These are phyloP conservation scores for Pedetes capensis DNA, from an alignment of 2,113 vertebrate genomes.

Conservation along the genomic window DNA sequence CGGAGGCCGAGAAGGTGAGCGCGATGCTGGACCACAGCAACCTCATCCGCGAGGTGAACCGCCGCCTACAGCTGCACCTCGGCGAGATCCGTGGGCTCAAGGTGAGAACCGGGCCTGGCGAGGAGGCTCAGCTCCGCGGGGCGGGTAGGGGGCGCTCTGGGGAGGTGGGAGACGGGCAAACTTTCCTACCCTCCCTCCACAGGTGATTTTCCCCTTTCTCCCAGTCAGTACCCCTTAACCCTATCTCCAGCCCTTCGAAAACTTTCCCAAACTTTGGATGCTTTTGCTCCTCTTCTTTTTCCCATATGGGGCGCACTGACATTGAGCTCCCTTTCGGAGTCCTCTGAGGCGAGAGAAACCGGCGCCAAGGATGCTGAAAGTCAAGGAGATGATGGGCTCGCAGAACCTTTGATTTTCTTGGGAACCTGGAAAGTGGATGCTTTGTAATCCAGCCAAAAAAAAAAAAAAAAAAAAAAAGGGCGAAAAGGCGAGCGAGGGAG, in stretches of 20 bases:
- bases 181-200: slow-evolving; percentile 28
- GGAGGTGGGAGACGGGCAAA: not conserved
- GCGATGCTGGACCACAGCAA: slow-evolving; percentile 98
- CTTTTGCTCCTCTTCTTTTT: not conserved
- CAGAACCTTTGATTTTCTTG: not conserved
- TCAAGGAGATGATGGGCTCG: not conserved
- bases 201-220: slow-evolving; percentile 16
- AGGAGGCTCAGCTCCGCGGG: not conserved
- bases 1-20: slow-evolving; percentile 96
- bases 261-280: slow-evolving; percentile 71
- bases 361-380: not conserved
- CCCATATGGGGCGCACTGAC: not conserved
- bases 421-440: not conserved
- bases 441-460: too few species aligned
- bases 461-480: too few species aligned
- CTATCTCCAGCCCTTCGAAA: slow-evolving; percentile 20
- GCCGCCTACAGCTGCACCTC: slow-evolving; percentile 96
- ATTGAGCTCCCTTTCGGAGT: not conserved
- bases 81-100: slow-evolving; percentile 96
- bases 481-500: not conserved
- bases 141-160: not conserved
- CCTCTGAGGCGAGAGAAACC: not conserved
- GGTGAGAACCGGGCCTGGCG: slow-evolving; percentile 81
- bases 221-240: not conserved
- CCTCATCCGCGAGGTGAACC: slow-evolving; percentile 97